Evolutionary conservation across 2,888 invertebrate genomes (phyloP).

Genomic region (Drosophila pegasa): DNA sequence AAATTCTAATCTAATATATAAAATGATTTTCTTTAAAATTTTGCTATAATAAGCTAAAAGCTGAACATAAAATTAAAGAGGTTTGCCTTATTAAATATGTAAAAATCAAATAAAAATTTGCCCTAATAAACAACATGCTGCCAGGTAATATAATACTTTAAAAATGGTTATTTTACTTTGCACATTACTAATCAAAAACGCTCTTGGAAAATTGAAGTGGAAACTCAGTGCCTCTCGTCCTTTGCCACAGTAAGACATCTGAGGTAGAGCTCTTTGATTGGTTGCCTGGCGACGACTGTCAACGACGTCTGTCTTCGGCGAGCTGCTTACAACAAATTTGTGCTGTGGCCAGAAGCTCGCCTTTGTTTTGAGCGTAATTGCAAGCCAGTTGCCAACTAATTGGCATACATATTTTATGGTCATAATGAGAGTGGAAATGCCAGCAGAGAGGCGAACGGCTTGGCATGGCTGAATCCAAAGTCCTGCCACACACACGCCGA

Average conservation of each 20-base stretch:
- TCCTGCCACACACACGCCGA: not conserved
- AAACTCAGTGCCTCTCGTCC: not conserved
- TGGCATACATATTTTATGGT: constrained; percentile 53
- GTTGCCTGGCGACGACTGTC: constrained; percentile 16
- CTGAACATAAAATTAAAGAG: no score
- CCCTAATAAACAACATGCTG: no score
- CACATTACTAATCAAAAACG: not conserved
- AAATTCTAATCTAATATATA: no score
- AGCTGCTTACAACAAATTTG: constrained; percentile 19
- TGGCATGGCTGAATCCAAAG: not conserved
- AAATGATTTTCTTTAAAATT: no score
- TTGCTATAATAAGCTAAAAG: no score
- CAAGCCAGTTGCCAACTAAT: constrained; percentile 37
- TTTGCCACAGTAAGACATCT: not conserved
- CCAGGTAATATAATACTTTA: no score
- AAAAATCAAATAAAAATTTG: no score
- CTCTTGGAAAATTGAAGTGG: not conserved
- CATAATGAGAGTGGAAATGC: constrained; percentile 36
- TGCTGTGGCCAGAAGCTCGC: constrained; percentile 7
- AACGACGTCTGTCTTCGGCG: constrained; percentile 1
- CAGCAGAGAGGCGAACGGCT: not conserved
- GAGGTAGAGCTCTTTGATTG: constrained; percentile 1
- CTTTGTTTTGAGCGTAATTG: constrained; percentile 14
- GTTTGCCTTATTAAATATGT: not conserved
- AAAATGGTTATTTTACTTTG: no score